Conservation (phyloP, 2,113 vertebrate species). For the Thermophis baileyi region DNA sequence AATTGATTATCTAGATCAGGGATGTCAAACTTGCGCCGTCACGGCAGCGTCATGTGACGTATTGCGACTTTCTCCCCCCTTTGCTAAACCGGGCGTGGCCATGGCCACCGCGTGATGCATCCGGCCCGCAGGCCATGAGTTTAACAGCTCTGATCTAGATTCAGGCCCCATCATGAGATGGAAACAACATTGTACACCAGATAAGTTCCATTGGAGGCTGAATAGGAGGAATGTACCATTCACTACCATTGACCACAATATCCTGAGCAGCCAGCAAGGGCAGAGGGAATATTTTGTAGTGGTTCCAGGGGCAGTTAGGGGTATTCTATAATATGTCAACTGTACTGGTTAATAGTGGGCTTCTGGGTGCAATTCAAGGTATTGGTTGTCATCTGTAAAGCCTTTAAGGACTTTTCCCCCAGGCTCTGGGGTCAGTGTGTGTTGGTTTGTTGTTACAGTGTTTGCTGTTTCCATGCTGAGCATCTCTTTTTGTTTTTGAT, state of each 20-base stretch:
- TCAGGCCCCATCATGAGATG: neutral
- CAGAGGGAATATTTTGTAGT: neutral
- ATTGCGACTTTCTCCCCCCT: too few relatives aligned
- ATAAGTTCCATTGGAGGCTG: neutral
- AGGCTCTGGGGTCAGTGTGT: neutral
- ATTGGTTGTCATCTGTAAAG: neutral
- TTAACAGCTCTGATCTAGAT: neutral
- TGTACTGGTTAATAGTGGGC: neutral
- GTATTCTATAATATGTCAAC: neutral
- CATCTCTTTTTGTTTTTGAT: neutral
- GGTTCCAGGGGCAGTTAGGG: neutral
- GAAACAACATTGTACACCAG: neutral
- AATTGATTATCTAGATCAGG: neutral
- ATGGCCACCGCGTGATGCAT: too few relatives aligned
- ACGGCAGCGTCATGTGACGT: too few relatives aligned
- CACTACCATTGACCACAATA: neutral
- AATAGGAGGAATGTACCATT: neutral
- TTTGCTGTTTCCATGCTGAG: neutral
- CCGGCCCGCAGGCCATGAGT: too few relatives aligned
- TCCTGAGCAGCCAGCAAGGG: neutral
- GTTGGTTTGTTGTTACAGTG: neutral
- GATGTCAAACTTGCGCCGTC: too few relatives aligned
- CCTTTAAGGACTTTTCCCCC: neutral
- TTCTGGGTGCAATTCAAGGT: neutral
- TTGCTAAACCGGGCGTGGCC: too few relatives aligned